Base-by-base conservation (phyloP, 2,888 invertebrate genomes). In the Tineola bisselliella region DNA sequence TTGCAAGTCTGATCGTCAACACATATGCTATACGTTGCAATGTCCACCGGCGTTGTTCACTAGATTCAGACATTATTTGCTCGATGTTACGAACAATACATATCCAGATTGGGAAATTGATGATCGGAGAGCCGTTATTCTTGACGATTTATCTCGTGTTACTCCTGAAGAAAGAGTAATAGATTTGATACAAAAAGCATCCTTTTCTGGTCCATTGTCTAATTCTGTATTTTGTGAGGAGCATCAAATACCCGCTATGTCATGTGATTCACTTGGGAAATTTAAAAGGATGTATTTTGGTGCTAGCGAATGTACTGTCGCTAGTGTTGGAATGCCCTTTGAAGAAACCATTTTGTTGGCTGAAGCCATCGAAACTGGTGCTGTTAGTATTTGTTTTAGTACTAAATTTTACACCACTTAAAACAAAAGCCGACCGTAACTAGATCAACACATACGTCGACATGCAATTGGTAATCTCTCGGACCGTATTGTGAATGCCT, bases 1-100 rank as follows among this genome's bases (percentile, higher is more conserved):
- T 0, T 90, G 90, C 62, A 88, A 89, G 19, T 79, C 89, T 6
- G 93, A 95, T 69, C 88, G 97, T 18, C 97, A 98, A 80, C 88
- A 90, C 52, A 88, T 95, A 52, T 88, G 92, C 0, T 97, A 93
- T 72, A 94, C 93, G 1, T 76, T 96, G 30, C 69, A 75, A 15
- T 82, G 80, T 61, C 78, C 80, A 0, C 62, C 69, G 5, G 63
- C 69, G 0, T 30, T 61, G 10, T 86, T 81, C 57, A 19, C 64
- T 0, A 68, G 74, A 0, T 64, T 81, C 61, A 80, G 81, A 63
- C 64, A 70, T 59, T 77, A 74, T 62, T 68, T 84, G 4, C 52
- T 81, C 60, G 84, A 86, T 63, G 71, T 75, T 0, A 78, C 79
- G 8, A 33, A 31, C n/a, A 58, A 58, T 58, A 1, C 6, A 56